These are phyloP conservation scores for Ophioderma brevispina DNA, from an alignment of 35 echinoderm and acorn worm species.

Conservation along the genomic window DNA sequence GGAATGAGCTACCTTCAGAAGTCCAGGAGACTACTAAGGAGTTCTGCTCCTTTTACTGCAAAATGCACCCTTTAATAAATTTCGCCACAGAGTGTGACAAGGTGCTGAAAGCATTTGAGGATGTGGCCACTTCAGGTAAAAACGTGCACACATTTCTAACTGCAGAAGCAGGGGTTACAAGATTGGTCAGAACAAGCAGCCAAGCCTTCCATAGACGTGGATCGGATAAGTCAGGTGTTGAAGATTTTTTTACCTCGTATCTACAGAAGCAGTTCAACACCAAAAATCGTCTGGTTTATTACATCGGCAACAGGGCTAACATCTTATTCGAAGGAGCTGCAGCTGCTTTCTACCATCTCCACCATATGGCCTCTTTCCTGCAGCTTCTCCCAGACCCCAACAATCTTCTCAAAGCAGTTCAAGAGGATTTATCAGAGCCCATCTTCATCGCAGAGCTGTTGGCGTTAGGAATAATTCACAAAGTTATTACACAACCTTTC, in stretches of 20 bases:
- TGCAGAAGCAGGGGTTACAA: constrained; percentile 48
- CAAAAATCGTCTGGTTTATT: constrained; percentile 10
- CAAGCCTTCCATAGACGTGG: constrained; percentile 57
- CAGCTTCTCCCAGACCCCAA: constrained; percentile 46
- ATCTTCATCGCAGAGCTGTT: constrained; percentile 41
- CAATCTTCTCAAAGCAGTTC: constrained; percentile 28
- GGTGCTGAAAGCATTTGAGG: constrained; percentile 53
- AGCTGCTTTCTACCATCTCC: constrained; percentile 34
- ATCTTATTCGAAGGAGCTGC: constrained; percentile 58
- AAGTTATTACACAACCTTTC: constrained; percentile 55
- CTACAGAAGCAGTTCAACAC: background rate
- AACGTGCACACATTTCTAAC: constrained; percentile 35
- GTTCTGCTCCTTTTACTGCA: constrained; percentile 51
- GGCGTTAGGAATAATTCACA: constrained; percentile 55
- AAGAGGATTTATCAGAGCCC: constrained; percentile 30
- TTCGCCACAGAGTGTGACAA: constrained; percentile 62
- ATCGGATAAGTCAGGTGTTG: constrained; percentile 61
- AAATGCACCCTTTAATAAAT: constrained; percentile 65
- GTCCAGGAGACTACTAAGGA: background rate
- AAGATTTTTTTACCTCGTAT: constrained; percentile 27
- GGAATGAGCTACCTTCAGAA: constrained; percentile 22
- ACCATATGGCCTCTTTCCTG: constrained; percentile 48
- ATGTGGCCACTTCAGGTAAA: constrained; percentile 18
- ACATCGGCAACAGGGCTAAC: constrained; percentile 52
- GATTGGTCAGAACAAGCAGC: constrained; percentile 36